Evolutionary conservation across 2,888 invertebrate species (phyloP), one percentile per base, ranked within the genome.

Genomic region (Leuctra nigra): DNA sequence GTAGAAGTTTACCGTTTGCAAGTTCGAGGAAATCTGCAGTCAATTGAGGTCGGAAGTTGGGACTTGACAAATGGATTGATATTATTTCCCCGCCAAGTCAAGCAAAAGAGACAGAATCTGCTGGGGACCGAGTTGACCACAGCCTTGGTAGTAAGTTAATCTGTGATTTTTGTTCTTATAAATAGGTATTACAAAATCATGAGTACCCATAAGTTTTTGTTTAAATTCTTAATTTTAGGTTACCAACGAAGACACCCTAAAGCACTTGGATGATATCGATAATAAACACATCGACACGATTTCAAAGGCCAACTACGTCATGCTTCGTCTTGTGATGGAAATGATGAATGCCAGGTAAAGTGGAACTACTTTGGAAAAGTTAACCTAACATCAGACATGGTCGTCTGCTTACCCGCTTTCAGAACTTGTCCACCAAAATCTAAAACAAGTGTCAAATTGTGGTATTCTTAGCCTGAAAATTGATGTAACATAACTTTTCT

Each of bases 271-370:
- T 16, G 57, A 58, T 14, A 29, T 38, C 54, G 73, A 74, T 53
- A 67, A 75, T 39, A 71, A 68, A 57, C 75, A 75, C 58, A 70
- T 76, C 4, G 83, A 84, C 66, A 81, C 82, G 11, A 79, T 83
- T 48, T 78, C 81, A 2, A 84, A 84, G 69, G 81, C 80, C 1
- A 81, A 80, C 68, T 83, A 78, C 64, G 74, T 78, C 1, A 72
- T 82, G 11, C 78, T 80, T 2, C 75, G 78, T 64, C 77, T 79
- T 65, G 65, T 83, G 41, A 64, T 77, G 1, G 78, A 81, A 65
- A 77, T 78, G 61, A 67, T 82, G 24, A 81, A 82, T 61, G 80
- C 78, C 4, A 74, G 69, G n/a, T 72, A 79, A 63, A 73, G n/a
- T n/a, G n/a, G n/a, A n/a, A n/a, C n/a, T n/a, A n/a, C n/a, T n/a